Conservation (phyloP, 2,888 invertebrate genomes). For the Chymomyza fuscimana region DNA sequence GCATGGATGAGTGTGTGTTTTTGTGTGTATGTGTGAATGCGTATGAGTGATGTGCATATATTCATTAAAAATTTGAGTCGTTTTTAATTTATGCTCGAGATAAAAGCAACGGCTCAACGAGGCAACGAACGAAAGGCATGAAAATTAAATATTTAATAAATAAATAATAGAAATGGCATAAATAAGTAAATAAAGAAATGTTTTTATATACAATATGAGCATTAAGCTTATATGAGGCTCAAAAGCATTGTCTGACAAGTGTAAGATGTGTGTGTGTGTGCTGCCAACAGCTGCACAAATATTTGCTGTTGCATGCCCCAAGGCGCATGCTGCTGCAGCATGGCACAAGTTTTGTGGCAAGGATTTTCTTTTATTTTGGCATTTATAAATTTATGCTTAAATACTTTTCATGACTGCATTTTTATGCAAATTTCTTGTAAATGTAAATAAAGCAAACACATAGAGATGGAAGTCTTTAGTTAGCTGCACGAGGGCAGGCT, state of each 20-base stretch:
- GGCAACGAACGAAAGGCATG: conserved; percentile 6
- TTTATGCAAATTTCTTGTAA: conserved; percentile 50
- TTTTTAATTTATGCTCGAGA: conserved; percentile 45
- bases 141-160: conserved; percentile 48
- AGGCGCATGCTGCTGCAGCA: background rate
- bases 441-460: conserved; percentile 36
- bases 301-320: conserved; percentile 19
- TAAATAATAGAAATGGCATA: conserved; percentile 37
- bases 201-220: background rate
- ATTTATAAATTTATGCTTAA: conserved; percentile 27
- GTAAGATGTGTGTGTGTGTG: conserved; percentile 6
- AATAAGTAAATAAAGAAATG: conserved; percentile 31
- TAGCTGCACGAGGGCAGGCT: background rate
- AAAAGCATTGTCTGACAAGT: background rate
- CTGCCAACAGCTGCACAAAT: conserved; percentile 18
- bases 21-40: background rate
- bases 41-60: conserved; percentile 4
- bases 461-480: background rate
- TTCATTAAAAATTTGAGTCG: conserved; percentile 37
- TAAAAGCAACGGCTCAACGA: conserved; percentile 43
- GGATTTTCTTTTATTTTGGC: conserved; percentile 5
- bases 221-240: background rate
- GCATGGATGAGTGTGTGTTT: background rate
- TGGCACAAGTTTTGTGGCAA: conserved; percentile 3
- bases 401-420: conserved; percentile 38